A percentile compares a stretch with the other conserved stretches of the same genome.
phyloP scores from a whole-genome alignment of 2,113 vertebrate genomes.

The Prietella phreatophila region DNA sequence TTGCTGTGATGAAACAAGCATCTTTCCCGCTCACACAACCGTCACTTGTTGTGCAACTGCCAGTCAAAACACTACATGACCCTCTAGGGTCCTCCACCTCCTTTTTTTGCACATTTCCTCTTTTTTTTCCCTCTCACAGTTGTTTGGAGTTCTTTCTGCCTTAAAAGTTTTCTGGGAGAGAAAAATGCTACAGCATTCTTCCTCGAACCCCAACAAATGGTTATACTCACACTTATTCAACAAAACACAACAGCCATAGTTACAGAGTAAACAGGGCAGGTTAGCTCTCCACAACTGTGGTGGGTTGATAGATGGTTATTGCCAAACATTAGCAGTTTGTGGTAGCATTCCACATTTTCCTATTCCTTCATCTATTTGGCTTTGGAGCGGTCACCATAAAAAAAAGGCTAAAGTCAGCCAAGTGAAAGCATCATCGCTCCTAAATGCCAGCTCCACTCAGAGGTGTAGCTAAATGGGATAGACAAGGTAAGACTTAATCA shows the following conservation, averaged over 20 bases:
- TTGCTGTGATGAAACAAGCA: constrained; percentile 1
- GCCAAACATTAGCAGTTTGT: not conserved
- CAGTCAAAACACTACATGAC: constrained; percentile 53
- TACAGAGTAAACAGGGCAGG: constrained; percentile 30
- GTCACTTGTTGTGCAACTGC: constrained; percentile 20
- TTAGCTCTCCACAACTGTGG: constrained; percentile 31
- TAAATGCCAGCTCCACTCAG: constrained; percentile 21
- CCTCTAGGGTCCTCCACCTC: constrained; percentile 29
- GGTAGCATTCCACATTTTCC: constrained; percentile 6
- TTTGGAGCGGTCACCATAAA: not conserved
- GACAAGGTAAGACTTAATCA: constrained; percentile 4
- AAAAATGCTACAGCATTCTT: not conserved
- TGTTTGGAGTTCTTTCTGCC: constrained; percentile 13
- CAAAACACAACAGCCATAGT: constrained; percentile 20
- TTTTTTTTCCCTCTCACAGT: constrained; percentile 7
- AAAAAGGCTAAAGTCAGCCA: not conserved
- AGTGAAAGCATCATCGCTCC: not conserved
- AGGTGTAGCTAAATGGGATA: constrained; percentile 22
- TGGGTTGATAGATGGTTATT: constrained; percentile 22
- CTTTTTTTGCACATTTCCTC: constrained; percentile 27
- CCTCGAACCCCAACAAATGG: not conserved
- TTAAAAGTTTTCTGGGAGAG: not conserved
- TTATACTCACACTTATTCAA: not conserved
- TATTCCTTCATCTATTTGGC: not conserved
- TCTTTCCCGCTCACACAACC: constrained; percentile 1